These are phyloP conservation scores for Dryomyza anilis DNA, from an alignment of 2,888 invertebrate genomes.

Conservation along the genomic window DNA sequence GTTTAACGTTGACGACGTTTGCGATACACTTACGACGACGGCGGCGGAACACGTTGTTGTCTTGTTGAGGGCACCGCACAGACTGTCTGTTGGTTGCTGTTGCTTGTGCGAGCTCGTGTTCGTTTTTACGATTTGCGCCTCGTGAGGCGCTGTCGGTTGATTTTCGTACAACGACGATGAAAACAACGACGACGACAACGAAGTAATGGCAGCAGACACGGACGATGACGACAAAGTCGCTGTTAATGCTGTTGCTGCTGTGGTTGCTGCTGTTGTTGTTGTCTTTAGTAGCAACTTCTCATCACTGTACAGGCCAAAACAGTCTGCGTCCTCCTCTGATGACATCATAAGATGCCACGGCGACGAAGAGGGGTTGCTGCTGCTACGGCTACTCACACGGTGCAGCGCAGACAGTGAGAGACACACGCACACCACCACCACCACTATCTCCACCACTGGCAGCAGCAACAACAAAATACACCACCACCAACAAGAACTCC, in stretches of 20 bases:
- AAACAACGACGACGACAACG: constrained; percentile 29
- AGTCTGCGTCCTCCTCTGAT: constrained; percentile 95
- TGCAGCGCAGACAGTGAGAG: constrained; percentile 13
- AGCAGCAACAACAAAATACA: not conserved
- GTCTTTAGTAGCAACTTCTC: constrained; percentile 92
- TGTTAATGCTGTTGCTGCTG: constrained; percentile 26
- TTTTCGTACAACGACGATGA: constrained; percentile 34
- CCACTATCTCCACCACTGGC: not conserved
- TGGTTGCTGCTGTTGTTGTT: constrained; percentile 47
- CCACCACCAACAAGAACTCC: not conserved
- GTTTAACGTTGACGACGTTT: constrained; percentile 24
- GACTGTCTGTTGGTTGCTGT: constrained; percentile 48
- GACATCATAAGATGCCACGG: constrained; percentile 87
- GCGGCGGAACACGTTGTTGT: constrained; percentile 49
- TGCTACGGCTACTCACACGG: constrained; percentile 24
- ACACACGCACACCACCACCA: constrained; percentile 16
- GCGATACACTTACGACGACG: constrained; percentile 10
- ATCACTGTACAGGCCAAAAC: constrained; percentile 87
- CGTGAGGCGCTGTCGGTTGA: too few relatives aligned
- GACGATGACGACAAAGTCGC: constrained; percentile 34
- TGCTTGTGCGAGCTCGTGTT: constrained; percentile 25
- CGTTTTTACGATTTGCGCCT: constrained; percentile 18
- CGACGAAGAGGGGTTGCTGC: constrained; percentile 44
- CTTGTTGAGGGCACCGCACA: constrained; percentile 58
- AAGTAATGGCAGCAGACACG: constrained; percentile 35